A percentile compares a stretch with the other conserved stretches of the same genome.
Evolutionary conservation across 2,888 invertebrate genomes (phyloP).

Genomic region (Chalcis sispes): DNA sequence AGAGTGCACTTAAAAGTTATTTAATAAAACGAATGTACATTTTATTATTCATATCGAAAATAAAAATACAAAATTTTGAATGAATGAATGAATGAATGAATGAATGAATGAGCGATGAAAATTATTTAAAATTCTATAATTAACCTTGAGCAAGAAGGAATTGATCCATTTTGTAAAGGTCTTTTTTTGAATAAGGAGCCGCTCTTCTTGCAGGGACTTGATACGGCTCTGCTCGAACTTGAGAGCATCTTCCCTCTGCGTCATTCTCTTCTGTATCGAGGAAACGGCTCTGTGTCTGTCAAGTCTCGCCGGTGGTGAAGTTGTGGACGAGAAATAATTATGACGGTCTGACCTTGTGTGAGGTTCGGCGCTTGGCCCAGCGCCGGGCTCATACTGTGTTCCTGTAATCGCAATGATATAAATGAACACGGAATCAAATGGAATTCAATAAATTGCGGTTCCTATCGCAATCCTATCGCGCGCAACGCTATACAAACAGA

Average conservation of each 20-base stretch:
- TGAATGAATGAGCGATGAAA: neutral
- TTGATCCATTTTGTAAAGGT: conserved; percentile 99
- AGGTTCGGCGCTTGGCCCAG: conserved; percentile 71
- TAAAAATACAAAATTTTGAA: too few species aligned
- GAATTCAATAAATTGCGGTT: too few species aligned
- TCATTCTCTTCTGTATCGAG: conserved; percentile 86
- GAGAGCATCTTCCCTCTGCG: conserved; percentile 92
- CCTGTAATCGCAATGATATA: conserved; percentile 61
- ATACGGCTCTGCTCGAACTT: conserved; percentile 98
- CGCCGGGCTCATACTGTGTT: conserved; percentile 75
- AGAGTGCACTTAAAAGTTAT: too few species aligned
- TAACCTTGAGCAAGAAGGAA: conserved; percentile 94
- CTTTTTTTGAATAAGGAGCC: conserved; percentile 98
- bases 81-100: neutral
- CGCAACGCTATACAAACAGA: too few species aligned
- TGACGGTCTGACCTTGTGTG: conserved; percentile 62
- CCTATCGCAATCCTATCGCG: too few species aligned
- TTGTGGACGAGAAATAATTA: conserved; percentile 57
- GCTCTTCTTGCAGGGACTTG: conserved; percentile 97
- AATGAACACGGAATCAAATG: neutral
- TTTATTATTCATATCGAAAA: too few species aligned
- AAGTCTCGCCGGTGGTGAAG: conserved; percentile 35
- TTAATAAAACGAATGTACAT: too few species aligned
- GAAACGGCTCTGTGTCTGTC: conserved; percentile 66
- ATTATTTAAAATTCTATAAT: neutral